phyloP scores from a whole-genome alignment of 2,797 vertebrate genomes.

The Sebastes flavidus region DNA sequence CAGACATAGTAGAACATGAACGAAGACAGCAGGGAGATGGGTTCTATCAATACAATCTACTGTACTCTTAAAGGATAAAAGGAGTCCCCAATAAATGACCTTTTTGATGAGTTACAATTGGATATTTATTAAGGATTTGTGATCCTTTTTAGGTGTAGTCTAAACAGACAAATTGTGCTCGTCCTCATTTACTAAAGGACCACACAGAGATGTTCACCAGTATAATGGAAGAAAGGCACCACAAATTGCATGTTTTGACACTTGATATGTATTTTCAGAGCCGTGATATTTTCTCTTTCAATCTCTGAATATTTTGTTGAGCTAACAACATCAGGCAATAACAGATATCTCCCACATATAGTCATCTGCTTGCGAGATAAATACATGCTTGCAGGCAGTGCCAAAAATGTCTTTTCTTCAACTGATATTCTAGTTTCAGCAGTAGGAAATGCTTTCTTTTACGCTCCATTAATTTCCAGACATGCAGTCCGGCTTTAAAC shows the following conservation, averaged over 20 bases:
- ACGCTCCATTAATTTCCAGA: not conserved
- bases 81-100: not conserved
- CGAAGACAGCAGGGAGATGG: not conserved
- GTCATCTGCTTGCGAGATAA: not conserved
- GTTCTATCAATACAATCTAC: not conserved
- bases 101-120: not conserved
- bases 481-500: not conserved
- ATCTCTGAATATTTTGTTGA: not conserved
- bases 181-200: not conserved
- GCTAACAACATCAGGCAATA: not conserved
- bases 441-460: not conserved
- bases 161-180: not conserved
- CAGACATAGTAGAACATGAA: not conserved
- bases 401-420: not conserved
- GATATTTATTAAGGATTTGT: not conserved
- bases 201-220: not conserved
- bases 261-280: not conserved
- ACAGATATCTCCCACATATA: not conserved
- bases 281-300: not conserved
- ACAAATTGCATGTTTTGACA: not conserved
- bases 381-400: not conserved
- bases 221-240: not conserved
- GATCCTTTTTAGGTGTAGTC: not conserved
- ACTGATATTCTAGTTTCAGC: not conserved
- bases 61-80: not conserved